Conservation (phyloP, 1,140 invertebrate species). For the Heliothis subflexa region DNA sequence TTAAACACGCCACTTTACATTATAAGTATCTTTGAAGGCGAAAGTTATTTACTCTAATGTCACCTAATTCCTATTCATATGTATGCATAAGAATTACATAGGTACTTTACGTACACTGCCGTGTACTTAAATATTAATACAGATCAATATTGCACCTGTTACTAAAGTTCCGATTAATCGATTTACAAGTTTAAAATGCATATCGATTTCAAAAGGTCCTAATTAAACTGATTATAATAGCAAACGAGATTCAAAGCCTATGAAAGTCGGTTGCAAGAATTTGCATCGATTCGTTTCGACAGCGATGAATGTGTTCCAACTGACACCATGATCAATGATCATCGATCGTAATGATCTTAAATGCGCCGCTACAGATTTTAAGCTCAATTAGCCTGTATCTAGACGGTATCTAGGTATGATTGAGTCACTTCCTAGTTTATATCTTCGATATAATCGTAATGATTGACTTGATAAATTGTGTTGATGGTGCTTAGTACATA, state of each 20-base stretch:
- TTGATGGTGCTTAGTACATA: background rate
- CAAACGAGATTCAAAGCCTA: too few species aligned
- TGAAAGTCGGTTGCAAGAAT: too few species aligned
- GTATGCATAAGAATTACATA: too few species aligned
- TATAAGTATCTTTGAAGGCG: too few species aligned
- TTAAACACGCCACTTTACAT: too few species aligned
- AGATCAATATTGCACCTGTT: too few species aligned
- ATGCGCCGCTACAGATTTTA: slow-evolving; percentile 12
- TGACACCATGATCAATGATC: slow-evolving; percentile 8
- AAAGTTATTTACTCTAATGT: too few species aligned
- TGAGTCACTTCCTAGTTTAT: slow-evolving; percentile 32
- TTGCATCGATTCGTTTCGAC: background rate
- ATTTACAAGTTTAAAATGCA: too few species aligned
- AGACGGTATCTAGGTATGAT: slow-evolving; percentile 12
- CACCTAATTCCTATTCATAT: too few species aligned
- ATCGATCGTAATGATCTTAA: background rate
- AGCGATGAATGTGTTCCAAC: background rate
- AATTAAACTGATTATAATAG: background rate
- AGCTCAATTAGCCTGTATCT: slow-evolving; percentile 19
- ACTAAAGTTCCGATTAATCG: too few species aligned
- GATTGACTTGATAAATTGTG: background rate
- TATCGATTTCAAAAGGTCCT: background rate
- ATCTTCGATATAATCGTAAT: slow-evolving; percentile 1
- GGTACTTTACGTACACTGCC: too few species aligned
- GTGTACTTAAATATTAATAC: too few species aligned